Percentiles rank a stretch among this genome's conserved stretches.
phyloP scores from a whole-genome alignment of 23 tunicate genomes.

The Halocynthia aurantium region DNA sequence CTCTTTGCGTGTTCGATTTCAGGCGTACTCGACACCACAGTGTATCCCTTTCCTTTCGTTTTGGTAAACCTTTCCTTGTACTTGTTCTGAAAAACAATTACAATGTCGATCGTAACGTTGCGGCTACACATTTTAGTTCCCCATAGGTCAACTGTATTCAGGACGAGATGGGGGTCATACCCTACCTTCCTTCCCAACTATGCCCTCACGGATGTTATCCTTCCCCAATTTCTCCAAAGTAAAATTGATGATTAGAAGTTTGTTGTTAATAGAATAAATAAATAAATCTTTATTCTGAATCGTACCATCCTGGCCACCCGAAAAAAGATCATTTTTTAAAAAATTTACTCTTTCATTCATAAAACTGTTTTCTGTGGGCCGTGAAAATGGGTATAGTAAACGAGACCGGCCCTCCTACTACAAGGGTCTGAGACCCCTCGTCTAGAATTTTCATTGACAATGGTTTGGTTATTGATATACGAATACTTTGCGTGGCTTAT shows the following conservation, averaged over 20 bases:
- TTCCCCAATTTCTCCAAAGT: too few relatives aligned
- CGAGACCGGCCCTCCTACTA: not conserved
- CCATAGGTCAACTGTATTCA: not conserved
- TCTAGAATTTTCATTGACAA: too few relatives aligned
- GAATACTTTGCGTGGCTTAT: not conserved
- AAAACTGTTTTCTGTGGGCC: not conserved
- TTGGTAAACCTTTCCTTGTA: conserved; percentile 60
- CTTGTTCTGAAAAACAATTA: conserved; percentile 52
- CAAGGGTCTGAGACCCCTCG: not conserved
- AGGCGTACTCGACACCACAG: conserved; percentile 51
- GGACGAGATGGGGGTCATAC: not conserved
- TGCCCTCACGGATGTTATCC: too few relatives aligned
- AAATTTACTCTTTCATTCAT: too few relatives aligned
- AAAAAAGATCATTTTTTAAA: too few relatives aligned
- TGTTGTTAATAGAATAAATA: not conserved
- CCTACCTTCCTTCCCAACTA: too few relatives aligned
- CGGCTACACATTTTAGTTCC: not conserved
- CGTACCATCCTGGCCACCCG: not conserved
- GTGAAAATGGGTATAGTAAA: not conserved
- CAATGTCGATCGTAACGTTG: not conserved
- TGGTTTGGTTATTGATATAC: too few relatives aligned
- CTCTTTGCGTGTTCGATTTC: conserved; percentile 58
- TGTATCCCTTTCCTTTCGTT: conserved; percentile 70
- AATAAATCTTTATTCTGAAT: not conserved
- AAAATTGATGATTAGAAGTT: not conserved